Evolutionary conservation across 2,797 vertebrate species (phyloP).

Genomic region (Acrocephalus scirpaceus): DNA sequence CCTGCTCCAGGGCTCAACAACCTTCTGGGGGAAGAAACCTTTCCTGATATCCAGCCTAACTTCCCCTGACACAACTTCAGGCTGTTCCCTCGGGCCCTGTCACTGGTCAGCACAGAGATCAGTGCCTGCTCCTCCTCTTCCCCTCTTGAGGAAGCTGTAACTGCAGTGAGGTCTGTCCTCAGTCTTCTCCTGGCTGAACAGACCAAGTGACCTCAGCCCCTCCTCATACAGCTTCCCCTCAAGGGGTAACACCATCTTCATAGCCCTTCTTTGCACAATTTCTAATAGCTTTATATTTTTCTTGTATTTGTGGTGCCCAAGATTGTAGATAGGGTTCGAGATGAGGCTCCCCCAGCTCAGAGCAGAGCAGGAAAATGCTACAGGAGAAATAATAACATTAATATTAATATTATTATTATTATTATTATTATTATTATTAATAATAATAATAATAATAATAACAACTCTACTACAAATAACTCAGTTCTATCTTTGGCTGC

Average conservation of each 20-base stretch:
- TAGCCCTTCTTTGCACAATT: background rate
- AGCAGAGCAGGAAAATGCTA: background rate
- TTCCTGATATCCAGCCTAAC: fast-evolving
- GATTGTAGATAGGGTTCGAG: fast-evolving
- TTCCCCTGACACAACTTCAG: background rate
- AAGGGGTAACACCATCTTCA: background rate
- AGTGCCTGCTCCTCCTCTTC: background rate
- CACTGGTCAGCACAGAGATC: background rate
- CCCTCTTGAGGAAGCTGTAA: fast-evolving
- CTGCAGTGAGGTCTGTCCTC: background rate
- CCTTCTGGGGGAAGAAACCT: fast-evolving
- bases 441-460: background rate
- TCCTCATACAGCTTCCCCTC: fast-evolving
- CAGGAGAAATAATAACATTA: background rate
- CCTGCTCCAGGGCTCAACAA: background rate
- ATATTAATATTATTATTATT: no score
- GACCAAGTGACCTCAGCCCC: background rate
- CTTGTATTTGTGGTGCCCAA: background rate
- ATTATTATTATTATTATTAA: no score
- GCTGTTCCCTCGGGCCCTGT: fast-evolving
- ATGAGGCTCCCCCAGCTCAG: background rate
- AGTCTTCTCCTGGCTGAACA: background rate
- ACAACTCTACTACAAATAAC: background rate
- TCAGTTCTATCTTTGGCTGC: background rate
- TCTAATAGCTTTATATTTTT: background rate